A percentile compares a stretch with the other conserved stretches of the same genome.
Conservation (phyloP, 2,888 invertebrate genomes). For the Stramonita haemastoma region DNA sequence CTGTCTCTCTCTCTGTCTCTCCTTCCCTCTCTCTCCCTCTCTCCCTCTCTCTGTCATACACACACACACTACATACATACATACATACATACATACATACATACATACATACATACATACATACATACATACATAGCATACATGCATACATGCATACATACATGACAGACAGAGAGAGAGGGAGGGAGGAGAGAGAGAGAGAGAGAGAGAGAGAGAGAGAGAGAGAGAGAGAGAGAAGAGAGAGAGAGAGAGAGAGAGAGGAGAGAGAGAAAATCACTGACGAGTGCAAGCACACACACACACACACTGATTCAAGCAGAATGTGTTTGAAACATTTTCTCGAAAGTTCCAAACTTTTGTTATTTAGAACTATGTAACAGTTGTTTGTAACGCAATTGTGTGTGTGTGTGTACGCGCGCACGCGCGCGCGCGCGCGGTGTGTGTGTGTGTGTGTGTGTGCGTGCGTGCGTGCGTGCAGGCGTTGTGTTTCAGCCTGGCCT, state of each 20-base stretch:
- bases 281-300: no score
- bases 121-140: background rate
- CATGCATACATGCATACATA: background rate
- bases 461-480: constrained; percentile 48
- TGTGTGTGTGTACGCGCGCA: constrained; percentile 18
- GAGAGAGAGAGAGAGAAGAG: no score
- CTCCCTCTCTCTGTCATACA: background rate
- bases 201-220: no score
- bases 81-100: no score
- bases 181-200: no score
- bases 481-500: constrained; percentile 56
- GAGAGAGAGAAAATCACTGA: background rate
- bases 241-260: no score
- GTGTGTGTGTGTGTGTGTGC: constrained; percentile 29
- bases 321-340: no score
- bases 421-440: no score
- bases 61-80: no score
- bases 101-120: no score
- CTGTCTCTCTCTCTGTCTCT: background rate
- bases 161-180: background rate
- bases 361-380: background rate
- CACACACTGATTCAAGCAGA: no score
- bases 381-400: background rate
- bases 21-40: background rate
- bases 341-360: no score